These are phyloP conservation scores for Toxonevra muliebris DNA, from an alignment of 2,888 invertebrate genomes.

Conservation along the genomic window DNA sequence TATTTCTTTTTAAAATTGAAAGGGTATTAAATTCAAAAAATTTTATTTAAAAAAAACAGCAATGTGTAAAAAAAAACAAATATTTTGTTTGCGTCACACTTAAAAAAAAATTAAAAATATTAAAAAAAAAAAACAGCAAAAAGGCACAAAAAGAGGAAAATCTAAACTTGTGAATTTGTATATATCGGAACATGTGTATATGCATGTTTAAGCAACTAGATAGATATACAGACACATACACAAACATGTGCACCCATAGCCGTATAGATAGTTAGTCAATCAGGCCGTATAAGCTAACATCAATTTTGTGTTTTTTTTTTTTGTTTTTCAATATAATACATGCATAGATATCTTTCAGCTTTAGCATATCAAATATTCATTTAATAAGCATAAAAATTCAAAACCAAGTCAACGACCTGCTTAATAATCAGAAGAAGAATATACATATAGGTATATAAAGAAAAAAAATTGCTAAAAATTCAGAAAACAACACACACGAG, in stretches of 20 bases:
- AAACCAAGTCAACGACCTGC: conserved; percentile 38
- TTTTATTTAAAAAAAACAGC: too few relatives aligned
- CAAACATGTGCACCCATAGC: conserved; percentile 4
- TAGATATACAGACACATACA: neutral
- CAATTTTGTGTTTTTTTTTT: neutral
- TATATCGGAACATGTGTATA: neutral
- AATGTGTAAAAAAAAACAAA: neutral
- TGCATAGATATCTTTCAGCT: conserved; percentile 27
- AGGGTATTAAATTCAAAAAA: too few relatives aligned
- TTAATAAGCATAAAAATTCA: conserved; percentile 56
- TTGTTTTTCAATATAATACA: neutral
- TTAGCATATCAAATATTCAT: conserved; percentile 58
- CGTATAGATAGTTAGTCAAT: conserved; percentile 4
- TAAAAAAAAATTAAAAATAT: conserved; percentile 4
- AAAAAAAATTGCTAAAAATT: conserved; percentile 31
- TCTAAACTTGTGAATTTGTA: too few relatives aligned
- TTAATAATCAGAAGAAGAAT: conserved; percentile 27
- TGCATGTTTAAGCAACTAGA: neutral
- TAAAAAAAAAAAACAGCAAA: neutral
- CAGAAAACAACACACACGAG: conserved; percentile 27
- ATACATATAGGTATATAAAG: neutral
- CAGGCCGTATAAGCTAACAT: neutral
- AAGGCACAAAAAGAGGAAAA: neutral
- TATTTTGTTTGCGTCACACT: neutral
- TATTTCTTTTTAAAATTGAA: too few relatives aligned